Percentiles rank a stretch among this genome's conserved stretches.
Evolutionary conservation across 1,140 invertebrate species (phyloP).

Genomic region (Eubasilissa regina): DNA sequence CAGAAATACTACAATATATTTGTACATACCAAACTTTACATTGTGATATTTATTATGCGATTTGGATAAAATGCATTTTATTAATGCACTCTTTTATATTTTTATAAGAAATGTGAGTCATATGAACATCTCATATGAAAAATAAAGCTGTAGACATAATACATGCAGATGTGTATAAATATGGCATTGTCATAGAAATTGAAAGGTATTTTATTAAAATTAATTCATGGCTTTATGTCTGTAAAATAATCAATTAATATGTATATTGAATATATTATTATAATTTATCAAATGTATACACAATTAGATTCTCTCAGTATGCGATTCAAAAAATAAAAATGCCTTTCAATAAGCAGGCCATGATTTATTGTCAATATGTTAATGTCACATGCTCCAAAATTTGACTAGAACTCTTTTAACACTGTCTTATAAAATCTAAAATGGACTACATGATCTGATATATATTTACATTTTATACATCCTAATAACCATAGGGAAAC

Average conservation of each 20-base stretch:
- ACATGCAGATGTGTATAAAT: constrained; percentile 43
- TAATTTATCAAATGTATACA: constrained; percentile 16
- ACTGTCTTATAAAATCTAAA: constrained; percentile 37
- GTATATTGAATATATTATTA: constrained; percentile 15
- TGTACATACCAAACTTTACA: constrained; percentile 39
- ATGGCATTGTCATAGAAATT: constrained; percentile 46
- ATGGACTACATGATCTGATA: constrained; percentile 37
- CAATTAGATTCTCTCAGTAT: constrained; percentile 31
- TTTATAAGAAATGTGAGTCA: constrained; percentile 7
- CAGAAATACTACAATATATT: constrained; percentile 37
- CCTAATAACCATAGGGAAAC: constrained; percentile 29
- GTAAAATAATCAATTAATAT: constrained; percentile 25
- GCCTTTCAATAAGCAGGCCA: constrained; percentile 39
- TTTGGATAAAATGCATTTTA: constrained; percentile 35
- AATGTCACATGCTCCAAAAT: constrained; percentile 48
- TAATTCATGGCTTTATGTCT: constrained; percentile 17
- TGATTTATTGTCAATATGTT: constrained; percentile 56
- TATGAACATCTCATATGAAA: constrained; percentile 19
- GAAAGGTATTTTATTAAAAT: constrained; percentile 19
- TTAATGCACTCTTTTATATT: constrained; percentile 11
- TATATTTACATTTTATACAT: constrained; percentile 36
- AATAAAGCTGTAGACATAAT: constrained; percentile 20
- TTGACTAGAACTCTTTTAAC: constrained; percentile 54
- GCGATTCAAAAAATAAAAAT: constrained; percentile 49
- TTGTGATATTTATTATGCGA: constrained; percentile 25